Percentiles rank a stretch among this genome's conserved stretches.
These are phyloP conservation scores for Drosophila bocki DNA, from an alignment of 1,140 invertebrate genomes.

Conservation along the genomic window DNA sequence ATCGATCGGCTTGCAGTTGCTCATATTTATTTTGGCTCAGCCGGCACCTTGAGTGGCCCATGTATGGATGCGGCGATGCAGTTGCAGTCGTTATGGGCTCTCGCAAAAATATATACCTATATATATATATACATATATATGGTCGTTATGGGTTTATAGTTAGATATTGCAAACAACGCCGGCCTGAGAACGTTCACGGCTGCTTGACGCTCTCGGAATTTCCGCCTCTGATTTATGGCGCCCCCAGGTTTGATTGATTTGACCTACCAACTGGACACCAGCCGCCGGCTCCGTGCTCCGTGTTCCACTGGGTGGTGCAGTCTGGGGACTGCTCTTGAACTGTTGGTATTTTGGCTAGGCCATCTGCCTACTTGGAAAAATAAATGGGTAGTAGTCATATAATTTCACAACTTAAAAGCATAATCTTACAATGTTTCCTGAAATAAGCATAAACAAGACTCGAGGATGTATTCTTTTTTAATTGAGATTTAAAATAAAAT, in stretches of 20 bases:
- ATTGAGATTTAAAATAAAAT: not conserved
- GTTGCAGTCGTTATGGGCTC: conserved; percentile 59
- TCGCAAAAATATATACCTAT: conserved; percentile 26
- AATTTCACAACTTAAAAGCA: not conserved
- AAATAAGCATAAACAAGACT: too few species aligned
- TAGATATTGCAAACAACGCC: conserved; percentile 46
- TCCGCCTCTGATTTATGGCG: conserved; percentile 71
- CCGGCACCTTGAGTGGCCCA: conserved; percentile 71
- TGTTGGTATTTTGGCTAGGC: conserved; percentile 59
- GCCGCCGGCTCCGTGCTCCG: conserved; percentile 18
- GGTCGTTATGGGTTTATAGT: conserved; percentile 62
- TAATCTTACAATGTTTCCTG: not conserved
- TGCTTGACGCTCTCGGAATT: conserved; percentile 63
- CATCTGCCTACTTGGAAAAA: conserved; percentile 43
- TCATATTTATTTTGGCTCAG: conserved; percentile 67
- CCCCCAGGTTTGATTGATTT: conserved; percentile 59
- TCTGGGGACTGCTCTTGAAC: conserved; percentile 70
- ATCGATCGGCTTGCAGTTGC: conserved; percentile 31
- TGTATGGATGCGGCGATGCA: conserved; percentile 58
- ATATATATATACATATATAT: conserved; percentile 39
- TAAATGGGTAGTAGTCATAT: not conserved
- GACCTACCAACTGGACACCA: conserved; percentile 54
- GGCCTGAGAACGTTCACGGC: conserved; percentile 58
- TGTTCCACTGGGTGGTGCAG: conserved; percentile 21
- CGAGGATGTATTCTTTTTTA: not conserved